phyloP scores from a whole-genome alignment of 2,113 vertebrate genomes.

The Larimichthys polyactis region DNA sequence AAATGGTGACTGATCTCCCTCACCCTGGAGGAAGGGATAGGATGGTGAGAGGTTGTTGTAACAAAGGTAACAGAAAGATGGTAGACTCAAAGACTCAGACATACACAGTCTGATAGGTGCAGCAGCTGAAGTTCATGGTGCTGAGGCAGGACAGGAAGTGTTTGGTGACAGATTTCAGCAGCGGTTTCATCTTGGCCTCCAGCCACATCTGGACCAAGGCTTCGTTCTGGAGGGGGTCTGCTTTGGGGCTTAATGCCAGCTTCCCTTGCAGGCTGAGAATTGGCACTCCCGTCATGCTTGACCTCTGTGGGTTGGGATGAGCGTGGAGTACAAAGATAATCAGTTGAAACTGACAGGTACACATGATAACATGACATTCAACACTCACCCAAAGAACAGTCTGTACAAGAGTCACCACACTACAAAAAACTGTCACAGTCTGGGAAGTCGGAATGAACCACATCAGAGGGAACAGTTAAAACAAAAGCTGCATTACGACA shows the following conservation, averaged over 20 bases:
- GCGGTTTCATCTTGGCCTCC: slow-evolving; percentile 78
- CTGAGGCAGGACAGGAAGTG: slow-evolving; percentile 83
- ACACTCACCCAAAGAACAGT: not conserved
- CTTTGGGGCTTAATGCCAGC: slow-evolving; percentile 28
- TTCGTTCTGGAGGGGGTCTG: slow-evolving; percentile 70
- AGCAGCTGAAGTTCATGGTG: slow-evolving; percentile 84
- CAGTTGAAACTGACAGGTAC: not conserved
- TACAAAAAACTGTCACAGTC: not conserved
- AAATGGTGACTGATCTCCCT: slow-evolving; percentile 74
- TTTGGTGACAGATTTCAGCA: slow-evolving; percentile 77
- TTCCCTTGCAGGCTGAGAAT: slow-evolving; percentile 67
- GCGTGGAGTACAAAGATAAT: not conserved
- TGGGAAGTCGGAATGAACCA: not conserved
- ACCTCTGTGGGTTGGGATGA: slow-evolving; percentile 57
- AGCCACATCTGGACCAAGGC: slow-evolving; percentile 81
- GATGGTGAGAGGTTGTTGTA: not conserved
- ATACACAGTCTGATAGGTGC: slow-evolving; percentile 82
- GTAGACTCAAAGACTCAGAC: not conserved
- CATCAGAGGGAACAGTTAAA: not conserved
- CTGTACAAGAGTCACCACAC: not conserved
- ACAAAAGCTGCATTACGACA: not conserved
- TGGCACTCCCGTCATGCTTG: slow-evolving; percentile 62
- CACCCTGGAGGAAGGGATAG: slow-evolving; percentile 57
- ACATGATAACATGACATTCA: not conserved
- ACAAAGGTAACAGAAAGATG: not conserved